Evolutionary conservation across 2,888 invertebrate genomes (phyloP).

Genomic region (Pyrochroa serraticornis): DNA sequence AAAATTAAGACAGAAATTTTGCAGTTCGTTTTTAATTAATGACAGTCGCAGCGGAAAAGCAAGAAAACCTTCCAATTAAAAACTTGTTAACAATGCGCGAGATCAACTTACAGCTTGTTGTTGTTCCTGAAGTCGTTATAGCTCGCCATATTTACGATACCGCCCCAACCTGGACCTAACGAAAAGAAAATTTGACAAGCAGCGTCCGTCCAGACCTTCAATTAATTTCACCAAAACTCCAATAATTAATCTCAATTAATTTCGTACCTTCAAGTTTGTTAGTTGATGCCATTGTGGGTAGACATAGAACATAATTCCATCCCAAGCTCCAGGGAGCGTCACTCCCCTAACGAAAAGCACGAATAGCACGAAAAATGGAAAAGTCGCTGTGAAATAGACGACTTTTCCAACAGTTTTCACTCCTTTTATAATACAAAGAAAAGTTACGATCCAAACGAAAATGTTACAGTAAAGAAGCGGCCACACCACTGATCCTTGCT

Average conservation of each 20-base stretch:
- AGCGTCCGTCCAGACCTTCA: constrained; percentile 88
- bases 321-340: constrained; percentile 79
- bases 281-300: constrained; percentile 80
- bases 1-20: not conserved
- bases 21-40: too few relatives aligned
- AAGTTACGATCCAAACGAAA: constrained; percentile 81
- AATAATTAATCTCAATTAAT: not conserved
- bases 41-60: too few relatives aligned
- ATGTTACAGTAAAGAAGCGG: constrained; percentile 76
- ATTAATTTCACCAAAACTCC: constrained; percentile 17
- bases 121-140: constrained; percentile 80
- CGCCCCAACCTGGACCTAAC: constrained; percentile 87
- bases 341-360: constrained; percentile 77
- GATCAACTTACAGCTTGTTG: constrained; percentile 63
- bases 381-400: constrained; percentile 87
- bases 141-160: constrained; percentile 84
- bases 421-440: constrained; percentile 84
- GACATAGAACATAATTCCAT: constrained; percentile 78
- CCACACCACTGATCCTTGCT: constrained; percentile 81
- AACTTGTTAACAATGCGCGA: not conserved
- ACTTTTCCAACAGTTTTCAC: constrained; percentile 88
- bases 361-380: constrained; percentile 78
- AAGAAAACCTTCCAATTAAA: not conserved
- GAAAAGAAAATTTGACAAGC: constrained; percentile 93
- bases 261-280: constrained; percentile 67